These are phyloP conservation scores for Spisula subtruncata DNA, from an alignment of 2,888 invertebrate genomes.

Conservation along the genomic window DNA sequence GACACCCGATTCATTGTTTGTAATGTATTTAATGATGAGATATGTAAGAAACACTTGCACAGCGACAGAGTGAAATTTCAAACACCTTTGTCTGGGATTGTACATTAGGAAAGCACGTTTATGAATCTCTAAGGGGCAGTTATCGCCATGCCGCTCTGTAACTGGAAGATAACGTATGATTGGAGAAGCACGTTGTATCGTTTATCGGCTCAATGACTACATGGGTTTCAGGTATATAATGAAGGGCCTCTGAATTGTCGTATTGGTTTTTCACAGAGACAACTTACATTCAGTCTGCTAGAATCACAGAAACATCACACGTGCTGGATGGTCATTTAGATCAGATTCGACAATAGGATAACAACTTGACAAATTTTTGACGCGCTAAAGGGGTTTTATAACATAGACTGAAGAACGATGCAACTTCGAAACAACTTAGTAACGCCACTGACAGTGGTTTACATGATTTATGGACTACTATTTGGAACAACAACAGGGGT, in stretches of 20 bases:
- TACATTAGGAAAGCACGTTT: background rate
- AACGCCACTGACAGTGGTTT: conserved; percentile 5
- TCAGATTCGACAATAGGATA: background rate
- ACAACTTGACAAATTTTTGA: background rate
- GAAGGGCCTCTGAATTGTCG: background rate
- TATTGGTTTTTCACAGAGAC: conserved; percentile 22
- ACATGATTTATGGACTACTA: background rate
- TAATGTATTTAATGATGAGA: too few relatives aligned
- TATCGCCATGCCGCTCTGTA: background rate
- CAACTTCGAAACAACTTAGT: background rate
- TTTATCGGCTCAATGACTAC: conserved; percentile 1
- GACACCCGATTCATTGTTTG: too few relatives aligned
- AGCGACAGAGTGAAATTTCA: background rate
- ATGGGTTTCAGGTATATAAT: conserved; percentile 5
- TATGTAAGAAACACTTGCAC: background rate
- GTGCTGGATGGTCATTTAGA: conserved; percentile 8
- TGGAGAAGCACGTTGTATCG: background rate
- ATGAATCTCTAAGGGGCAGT: background rate
- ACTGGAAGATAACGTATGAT: background rate
- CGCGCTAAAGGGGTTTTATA: too few relatives aligned
- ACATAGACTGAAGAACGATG: background rate
- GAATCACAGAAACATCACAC: background rate
- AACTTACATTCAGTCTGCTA: background rate
- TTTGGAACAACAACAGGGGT: background rate
- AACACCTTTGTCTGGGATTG: background rate